Evolutionary conservation across 2,888 invertebrate genomes (phyloP), one percentile per base, ranked within the genome.

Genomic region (Agrochola circellaris): DNA sequence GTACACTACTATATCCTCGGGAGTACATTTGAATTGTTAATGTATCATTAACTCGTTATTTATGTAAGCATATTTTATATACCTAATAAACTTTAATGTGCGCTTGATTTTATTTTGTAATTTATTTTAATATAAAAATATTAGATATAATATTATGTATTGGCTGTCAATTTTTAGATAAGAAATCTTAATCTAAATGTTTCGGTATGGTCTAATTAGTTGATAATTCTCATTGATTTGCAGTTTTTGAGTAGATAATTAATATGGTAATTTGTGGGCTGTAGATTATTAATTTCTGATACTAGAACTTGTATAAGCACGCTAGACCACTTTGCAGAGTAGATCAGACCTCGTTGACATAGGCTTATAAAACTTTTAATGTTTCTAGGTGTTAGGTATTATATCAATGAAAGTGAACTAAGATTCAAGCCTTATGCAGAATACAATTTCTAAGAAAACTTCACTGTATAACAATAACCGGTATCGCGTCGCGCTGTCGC

Each of bases 1-100:
- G 91, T 88, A 82, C 79, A 77, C 83, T 45, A 79, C 85, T 17
- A 89, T 89, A 91, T 92, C 88, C 89, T 89, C 88, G 73, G 79
- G 83, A 82, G 82, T 88, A 85, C 82, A 92, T 93, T 92, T 91
- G 86, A 91, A 92, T 89, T 88, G 86, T 90, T 90, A 91, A 90
- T 91, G 89, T 81, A 79, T 79, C 56, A 75, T 86, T 56, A 73
- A 69, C 38, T 72, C 42, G 61, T 85, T 85, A 87, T 82, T 83
- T 79, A 79, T 82, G 79, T 69, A 69, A 42, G 71, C 67, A 75
- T 75, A 67, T 85, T 73, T 76, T 81, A 74, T 78, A 64, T 45
- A n/a, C n/a, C n/a, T n/a, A 60, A 66, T 51, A 56, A 75, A 66
- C 30, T 77, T 79, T 77, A 75, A 81, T 81, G 58, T 60, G 65